Percentiles rank a stretch among this genome's conserved stretches.
Evolutionary conservation across 1,140 invertebrate species (phyloP).

Genomic region (Drosophila neocordata): DNA sequence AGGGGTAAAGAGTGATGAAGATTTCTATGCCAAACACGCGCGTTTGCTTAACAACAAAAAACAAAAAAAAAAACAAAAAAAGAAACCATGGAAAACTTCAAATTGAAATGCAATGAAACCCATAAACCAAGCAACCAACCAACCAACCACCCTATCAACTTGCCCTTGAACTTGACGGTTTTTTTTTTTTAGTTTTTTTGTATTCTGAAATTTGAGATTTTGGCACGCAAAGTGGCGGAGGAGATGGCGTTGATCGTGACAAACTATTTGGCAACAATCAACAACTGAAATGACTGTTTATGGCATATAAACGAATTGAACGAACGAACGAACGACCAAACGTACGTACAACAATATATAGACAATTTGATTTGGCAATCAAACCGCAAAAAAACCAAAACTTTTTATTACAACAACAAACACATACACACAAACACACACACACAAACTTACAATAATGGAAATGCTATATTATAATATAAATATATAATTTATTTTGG

Average conservation of each 20-base stretch:
- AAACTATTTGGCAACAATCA: conserved; percentile 57
- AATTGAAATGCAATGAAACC: conserved; percentile 11
- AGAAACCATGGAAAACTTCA: neutral
- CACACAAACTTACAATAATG: too few relatives aligned
- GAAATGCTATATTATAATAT: too few relatives aligned
- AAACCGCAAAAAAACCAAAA: conserved; percentile 35
- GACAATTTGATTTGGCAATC: conserved; percentile 51
- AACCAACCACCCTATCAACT: conserved; percentile 1
- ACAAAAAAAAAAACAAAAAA: neutral
- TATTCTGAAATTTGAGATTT: conserved; percentile 33
- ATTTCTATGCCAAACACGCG: conserved; percentile 11
- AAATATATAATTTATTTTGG: too few relatives aligned
- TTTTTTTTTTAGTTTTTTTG: too few relatives aligned
- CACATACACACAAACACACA: neutral
- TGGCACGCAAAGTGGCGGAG: conserved; percentile 47
- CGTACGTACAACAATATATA: conserved; percentile 27
- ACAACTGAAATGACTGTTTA: conserved; percentile 47
- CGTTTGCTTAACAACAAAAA: neutral
- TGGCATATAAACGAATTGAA: conserved; percentile 26
- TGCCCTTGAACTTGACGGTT: conserved; percentile 69
- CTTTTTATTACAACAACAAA: conserved; percentile 1
- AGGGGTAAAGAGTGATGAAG: neutral
- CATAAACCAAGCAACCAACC: neutral
- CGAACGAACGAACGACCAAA: conserved; percentile 39
- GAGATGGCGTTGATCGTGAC: conserved; percentile 59